phyloP scores from a whole-genome alignment of 2,888 invertebrate genomes.

The Lasioglossum pauxillum region DNA sequence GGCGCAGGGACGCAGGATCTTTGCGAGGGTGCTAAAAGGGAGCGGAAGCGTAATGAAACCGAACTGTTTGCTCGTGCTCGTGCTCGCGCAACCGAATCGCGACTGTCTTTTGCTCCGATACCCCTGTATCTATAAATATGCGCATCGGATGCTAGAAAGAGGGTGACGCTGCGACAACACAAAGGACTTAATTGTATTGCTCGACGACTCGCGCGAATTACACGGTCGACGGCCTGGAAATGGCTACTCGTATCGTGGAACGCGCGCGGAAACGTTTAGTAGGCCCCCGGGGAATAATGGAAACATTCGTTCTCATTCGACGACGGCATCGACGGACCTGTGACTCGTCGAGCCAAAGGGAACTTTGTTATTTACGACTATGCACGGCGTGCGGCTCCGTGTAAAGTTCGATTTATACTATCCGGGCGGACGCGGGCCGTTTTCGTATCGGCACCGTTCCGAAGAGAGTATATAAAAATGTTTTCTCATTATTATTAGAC shows the following conservation, averaged over 20 bases:
- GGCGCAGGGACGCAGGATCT: slow-evolving; percentile 8
- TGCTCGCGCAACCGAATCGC: slow-evolving; percentile 52
- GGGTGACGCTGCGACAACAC: slow-evolving; percentile 37
- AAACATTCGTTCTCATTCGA: slow-evolving; percentile 25
- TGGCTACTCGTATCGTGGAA: slow-evolving; percentile 50
- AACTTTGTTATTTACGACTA: slow-evolving; percentile 22
- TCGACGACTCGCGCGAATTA: slow-evolving; percentile 50
- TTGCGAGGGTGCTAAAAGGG: slow-evolving; percentile 50
- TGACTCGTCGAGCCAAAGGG: neutral
- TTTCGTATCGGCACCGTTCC: too few species aligned
- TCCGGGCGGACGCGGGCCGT: too few species aligned
- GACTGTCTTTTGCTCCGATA: slow-evolving; percentile 43
- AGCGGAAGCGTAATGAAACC: slow-evolving; percentile 24
- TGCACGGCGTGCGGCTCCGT: neutral
- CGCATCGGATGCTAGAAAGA: slow-evolving; percentile 33
- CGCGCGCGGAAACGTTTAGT: slow-evolving; percentile 46
- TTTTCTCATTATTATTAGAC: too few species aligned
- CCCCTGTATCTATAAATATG: slow-evolving; percentile 57
- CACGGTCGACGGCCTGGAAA: slow-evolving; percentile 59
- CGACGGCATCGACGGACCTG: slow-evolving; percentile 2
- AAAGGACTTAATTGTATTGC: slow-evolving; percentile 65
- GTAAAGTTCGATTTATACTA: too few species aligned
- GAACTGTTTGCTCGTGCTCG: slow-evolving; percentile 25
- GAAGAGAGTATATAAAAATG: too few species aligned
- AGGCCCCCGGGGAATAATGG: slow-evolving; percentile 31